These are phyloP conservation scores for Lasioglossum pauxillum DNA, from an alignment of 2,888 invertebrate species.

Conservation along the genomic window DNA sequence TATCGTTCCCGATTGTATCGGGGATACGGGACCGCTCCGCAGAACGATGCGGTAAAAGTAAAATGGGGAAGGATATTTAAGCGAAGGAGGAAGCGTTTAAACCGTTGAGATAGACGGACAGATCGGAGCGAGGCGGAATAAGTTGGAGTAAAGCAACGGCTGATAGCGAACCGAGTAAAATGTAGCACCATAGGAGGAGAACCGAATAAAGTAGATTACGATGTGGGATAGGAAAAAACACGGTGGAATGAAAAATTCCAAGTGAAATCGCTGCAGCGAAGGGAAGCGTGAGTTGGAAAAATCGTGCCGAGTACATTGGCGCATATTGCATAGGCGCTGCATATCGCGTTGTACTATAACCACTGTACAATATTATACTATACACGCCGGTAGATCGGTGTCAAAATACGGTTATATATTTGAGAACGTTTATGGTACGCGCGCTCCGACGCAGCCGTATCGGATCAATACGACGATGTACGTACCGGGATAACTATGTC, in stretches of 20 bases:
- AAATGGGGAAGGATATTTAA: background rate
- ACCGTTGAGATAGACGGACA: background rate
- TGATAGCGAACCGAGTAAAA: background rate
- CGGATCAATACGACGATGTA: conserved; percentile 82
- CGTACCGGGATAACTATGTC: conserved; percentile 76
- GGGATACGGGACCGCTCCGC: background rate
- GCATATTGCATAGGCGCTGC: background rate
- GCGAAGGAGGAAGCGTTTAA: background rate
- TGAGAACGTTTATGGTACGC: conserved; percentile 30
- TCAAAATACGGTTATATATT: conserved; percentile 22
- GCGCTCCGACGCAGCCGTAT: conserved; percentile 66
- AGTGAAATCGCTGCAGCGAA: background rate
- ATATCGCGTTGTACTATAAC: background rate
- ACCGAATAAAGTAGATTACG: background rate
- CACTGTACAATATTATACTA: background rate
- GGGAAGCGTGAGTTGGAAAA: background rate
- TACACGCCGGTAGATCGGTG: background rate
- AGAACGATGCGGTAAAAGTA: background rate
- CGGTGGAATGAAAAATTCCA: background rate
- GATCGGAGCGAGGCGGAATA: background rate
- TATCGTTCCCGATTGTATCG: background rate
- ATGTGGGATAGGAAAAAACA: background rate
- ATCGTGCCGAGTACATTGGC: background rate
- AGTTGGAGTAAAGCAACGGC: background rate
- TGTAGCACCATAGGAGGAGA: background rate